phyloP scores from a whole-genome alignment of 2,113 vertebrate species.

The Rutilus rutilus region DNA sequence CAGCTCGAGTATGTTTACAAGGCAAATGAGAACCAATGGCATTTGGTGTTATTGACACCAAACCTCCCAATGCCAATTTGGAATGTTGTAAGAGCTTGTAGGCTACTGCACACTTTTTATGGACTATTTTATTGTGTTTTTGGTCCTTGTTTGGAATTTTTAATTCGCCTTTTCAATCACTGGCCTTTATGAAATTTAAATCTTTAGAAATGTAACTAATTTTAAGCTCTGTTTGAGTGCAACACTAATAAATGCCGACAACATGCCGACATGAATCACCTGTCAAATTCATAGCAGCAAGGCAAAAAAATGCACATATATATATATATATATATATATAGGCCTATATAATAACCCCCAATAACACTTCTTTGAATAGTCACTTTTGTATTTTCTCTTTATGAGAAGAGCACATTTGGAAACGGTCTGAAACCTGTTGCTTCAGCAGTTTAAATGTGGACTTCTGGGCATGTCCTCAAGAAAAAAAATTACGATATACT shows the following conservation, averaged over 20 bases:
- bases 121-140: background rate
- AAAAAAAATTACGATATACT: conserved; percentile 52
- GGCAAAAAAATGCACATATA: background rate
- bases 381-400: background rate
- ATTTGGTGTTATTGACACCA: background rate
- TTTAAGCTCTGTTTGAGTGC: background rate
- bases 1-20: too few relatives aligned
- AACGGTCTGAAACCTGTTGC: conserved; percentile 28
- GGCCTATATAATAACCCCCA: background rate
- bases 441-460: background rate
- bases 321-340: too few relatives aligned
- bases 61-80: background rate
- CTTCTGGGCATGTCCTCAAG: conserved; percentile 25
- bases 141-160: background rate
- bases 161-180: background rate
- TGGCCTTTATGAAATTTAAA: background rate
- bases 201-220: background rate
- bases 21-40: background rate
- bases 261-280: background rate
- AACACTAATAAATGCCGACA: background rate
- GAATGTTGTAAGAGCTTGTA: too few relatives aligned
- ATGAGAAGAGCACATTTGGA: background rate
- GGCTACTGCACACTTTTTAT: too few relatives aligned
- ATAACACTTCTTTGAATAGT: background rate
- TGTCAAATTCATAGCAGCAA: background rate